phyloP scores from a whole-genome alignment of 2,797 vertebrate species.

The Tolypeutes matacus region DNA sequence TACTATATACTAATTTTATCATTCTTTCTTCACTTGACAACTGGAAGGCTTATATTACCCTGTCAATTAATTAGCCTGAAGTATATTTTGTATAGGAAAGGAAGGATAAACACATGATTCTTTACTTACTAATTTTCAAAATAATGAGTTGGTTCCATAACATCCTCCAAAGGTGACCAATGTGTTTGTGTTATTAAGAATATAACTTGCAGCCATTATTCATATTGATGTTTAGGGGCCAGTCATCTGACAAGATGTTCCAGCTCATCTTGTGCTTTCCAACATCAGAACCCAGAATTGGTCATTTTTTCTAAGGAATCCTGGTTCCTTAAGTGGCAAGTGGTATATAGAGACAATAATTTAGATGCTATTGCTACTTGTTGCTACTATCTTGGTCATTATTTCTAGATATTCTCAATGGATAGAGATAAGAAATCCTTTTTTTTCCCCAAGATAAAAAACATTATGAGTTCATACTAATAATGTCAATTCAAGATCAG shows the following conservation, averaged over 20 bases:
- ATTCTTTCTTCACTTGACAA: conserved; percentile 43
- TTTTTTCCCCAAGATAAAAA: neutral
- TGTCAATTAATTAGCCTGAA: neutral
- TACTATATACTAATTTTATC: conserved; percentile 33
- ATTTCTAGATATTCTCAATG: conserved; percentile 51
- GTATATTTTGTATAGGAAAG: neutral
- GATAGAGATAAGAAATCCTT: neutral
- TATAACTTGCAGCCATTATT: neutral
- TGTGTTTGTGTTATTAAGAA: conserved; percentile 28
- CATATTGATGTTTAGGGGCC: too few species aligned
- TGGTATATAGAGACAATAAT: conserved; percentile 39
- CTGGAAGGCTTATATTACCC: neutral
- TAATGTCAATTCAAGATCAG: neutral
- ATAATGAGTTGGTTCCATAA: neutral
- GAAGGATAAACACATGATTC: neutral
- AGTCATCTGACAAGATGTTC: neutral
- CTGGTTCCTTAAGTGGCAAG: neutral
- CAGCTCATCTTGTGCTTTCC: neutral
- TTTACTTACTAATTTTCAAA: conserved; percentile 58
- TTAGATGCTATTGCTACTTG: neutral
- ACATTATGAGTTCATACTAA: neutral
- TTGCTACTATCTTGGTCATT: neutral
- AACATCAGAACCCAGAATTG: conserved; percentile 31
- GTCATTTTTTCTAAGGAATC: neutral
- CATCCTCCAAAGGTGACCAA: neutral